phyloP scores from a whole-genome alignment of 2,113 vertebrate genomes.

The Sinocyclocheilus anophthalmus region DNA sequence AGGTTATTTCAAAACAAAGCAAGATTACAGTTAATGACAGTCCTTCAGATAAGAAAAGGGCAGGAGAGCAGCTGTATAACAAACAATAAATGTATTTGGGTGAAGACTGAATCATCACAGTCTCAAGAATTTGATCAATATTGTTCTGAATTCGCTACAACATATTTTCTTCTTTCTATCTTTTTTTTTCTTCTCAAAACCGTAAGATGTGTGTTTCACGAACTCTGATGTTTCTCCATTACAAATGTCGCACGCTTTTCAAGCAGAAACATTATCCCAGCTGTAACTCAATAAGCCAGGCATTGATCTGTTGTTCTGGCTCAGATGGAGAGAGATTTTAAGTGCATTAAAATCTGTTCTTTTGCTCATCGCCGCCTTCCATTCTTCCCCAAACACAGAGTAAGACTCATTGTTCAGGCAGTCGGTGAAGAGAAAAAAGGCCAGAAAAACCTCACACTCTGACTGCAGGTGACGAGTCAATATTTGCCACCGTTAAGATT shows the following conservation, averaged over 20 bases:
- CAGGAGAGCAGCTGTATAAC: neutral
- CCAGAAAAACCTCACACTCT: neutral
- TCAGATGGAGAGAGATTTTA: slow-evolving; percentile 57
- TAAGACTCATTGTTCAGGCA: slow-evolving; percentile 61
- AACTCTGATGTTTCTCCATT: slow-evolving; percentile 31
- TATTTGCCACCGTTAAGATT: slow-evolving; percentile 10
- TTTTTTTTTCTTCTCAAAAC: too few species aligned
- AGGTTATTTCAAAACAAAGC: neutral
- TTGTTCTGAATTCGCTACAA: neutral
- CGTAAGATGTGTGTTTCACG: slow-evolving; percentile 9
- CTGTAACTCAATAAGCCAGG: slow-evolving; percentile 40
- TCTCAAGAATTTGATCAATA: slow-evolving; percentile 26
- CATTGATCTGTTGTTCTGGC: slow-evolving; percentile 44
- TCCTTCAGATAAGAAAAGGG: neutral
- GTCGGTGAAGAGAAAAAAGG: neutral
- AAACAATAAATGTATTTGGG: slow-evolving; percentile 34
- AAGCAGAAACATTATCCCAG: slow-evolving; percentile 35
- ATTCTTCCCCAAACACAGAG: slow-evolving; percentile 65
- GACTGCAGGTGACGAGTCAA: slow-evolving; percentile 17
- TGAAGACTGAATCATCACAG: slow-evolving; percentile 27
- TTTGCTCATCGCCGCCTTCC: slow-evolving; percentile 59
- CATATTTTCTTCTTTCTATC: neutral
- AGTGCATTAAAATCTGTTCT: slow-evolving; percentile 68
- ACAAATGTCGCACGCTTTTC: slow-evolving; percentile 33
- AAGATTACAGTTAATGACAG: neutral